Base-by-base conservation (phyloP, 2,113 vertebrate species). In the Dunckerocampus dactyliophorus region DNA sequence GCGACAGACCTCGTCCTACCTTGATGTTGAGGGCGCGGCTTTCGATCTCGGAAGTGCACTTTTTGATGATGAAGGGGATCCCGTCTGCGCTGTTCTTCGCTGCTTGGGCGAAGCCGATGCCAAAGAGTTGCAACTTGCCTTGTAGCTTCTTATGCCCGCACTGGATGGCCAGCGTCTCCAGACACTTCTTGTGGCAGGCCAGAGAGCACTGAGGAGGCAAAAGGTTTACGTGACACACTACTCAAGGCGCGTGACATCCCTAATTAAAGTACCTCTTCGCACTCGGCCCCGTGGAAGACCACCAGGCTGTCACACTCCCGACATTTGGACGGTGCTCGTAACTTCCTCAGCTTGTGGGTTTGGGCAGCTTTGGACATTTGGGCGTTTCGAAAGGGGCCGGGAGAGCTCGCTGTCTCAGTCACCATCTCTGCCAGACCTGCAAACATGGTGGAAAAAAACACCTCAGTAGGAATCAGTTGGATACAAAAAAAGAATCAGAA, bases 101-200 rank as follows among this genome's bases (percentile, higher is more conserved):
- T 75, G 92, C 90, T 79, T 93, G 94, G 54, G 89, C 82, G 67
- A 99, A 98, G 86, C 97, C 95, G 47, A 95, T 93, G 52, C 97
- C 97, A 78, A 99, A 98, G 74, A 99, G 88, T 43, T 97, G 95
- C 54, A 96, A 92, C 78, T 93, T 90, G 43, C 95, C 96, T 46
- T 92, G 92, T 66, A 99, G 93, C 87, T 98, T 99, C 84, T 97
- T 96, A 84, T 98, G 97, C 56, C 97, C 97, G 79, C 97, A 99
- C 67, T 95, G 93, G 80, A 99, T 99, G 50, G 95, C 93, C 70
- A 99, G 91, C 8, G 95, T 98, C 85, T 98, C 96, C 63, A 99
- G 90, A 82, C 97, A 99, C 57, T 98, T 98, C 69, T 96, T 97
- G 80, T 99, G 96, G 84, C 95, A 98, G 20, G 95, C 93, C 82